phyloP scores from a whole-genome alignment of 2,797 vertebrate genomes.

The Gephyroberyx darwinii region DNA sequence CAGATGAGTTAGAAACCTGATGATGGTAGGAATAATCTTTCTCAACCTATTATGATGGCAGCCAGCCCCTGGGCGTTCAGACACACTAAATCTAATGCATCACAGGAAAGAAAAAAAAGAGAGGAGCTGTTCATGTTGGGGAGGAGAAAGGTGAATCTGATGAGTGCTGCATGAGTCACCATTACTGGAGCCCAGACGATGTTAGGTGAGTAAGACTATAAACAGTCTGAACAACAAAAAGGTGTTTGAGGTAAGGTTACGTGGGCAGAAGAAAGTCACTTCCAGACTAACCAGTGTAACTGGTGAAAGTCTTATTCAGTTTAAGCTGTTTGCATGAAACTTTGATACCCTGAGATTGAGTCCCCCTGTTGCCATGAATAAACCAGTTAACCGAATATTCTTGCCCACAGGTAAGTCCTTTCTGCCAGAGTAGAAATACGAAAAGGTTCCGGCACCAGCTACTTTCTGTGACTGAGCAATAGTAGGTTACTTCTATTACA shows the following conservation, averaged over 20 bases:
- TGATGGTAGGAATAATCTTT: slow-evolving; percentile 61
- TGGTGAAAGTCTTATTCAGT: too few species aligned
- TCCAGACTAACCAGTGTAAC: too few species aligned
- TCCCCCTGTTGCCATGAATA: slow-evolving; percentile 15
- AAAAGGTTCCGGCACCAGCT: too few species aligned
- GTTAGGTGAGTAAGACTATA: slow-evolving; percentile 63
- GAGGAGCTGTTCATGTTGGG: slow-evolving; percentile 44
- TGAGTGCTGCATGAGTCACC: slow-evolving; percentile 70
- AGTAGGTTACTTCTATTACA: too few species aligned
- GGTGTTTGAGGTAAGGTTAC: slow-evolving; percentile 56
- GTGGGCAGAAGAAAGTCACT: slow-evolving; percentile 53
- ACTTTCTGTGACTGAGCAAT: not conserved
- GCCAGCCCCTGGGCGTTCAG: slow-evolving; percentile 62
- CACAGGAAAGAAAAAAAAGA: slow-evolving; percentile 45
- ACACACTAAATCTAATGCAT: slow-evolving; percentile 69
- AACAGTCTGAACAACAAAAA: slow-evolving; percentile 50
- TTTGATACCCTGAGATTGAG: not conserved
- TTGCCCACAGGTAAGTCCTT: not conserved
- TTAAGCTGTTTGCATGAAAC: too few species aligned
- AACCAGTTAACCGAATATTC: not conserved
- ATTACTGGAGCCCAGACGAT: slow-evolving; percentile 49
- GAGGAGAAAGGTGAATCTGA: slow-evolving; percentile 42
- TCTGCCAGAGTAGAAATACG: too few species aligned
- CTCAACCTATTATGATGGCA: slow-evolving; percentile 61
- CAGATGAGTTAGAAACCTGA: slow-evolving; percentile 70